phyloP scores from a whole-genome alignment of 2,888 invertebrate species.

The Dromius quadrimaculatus region DNA sequence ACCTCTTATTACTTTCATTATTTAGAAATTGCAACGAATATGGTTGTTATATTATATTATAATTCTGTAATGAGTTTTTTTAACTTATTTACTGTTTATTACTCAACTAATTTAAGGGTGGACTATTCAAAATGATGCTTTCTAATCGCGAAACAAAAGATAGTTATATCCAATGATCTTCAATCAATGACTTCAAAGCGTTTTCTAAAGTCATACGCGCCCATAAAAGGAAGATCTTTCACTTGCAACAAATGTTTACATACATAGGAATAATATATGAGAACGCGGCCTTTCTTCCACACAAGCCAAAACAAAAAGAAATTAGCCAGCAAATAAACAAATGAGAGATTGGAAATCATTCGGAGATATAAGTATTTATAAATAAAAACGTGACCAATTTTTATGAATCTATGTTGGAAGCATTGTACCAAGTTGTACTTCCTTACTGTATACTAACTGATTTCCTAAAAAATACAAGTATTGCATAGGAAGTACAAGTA shows the following conservation, averaged over 20 bases:
- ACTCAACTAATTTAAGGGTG: too few species aligned
- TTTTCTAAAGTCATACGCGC: slow-evolving; percentile 37
- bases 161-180: slow-evolving; percentile 24
- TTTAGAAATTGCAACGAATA: slow-evolving; percentile 46
- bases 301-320: slow-evolving; percentile 24
- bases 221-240: slow-evolving; percentile 50
- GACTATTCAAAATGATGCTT: too few species aligned
- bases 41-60: slow-evolving; percentile 23
- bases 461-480: too few species aligned
- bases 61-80: slow-evolving; percentile 25
- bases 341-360: slow-evolving; percentile 3
- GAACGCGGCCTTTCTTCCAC: slow-evolving; percentile 22
- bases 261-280: slow-evolving; percentile 1
- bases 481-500: too few species aligned
- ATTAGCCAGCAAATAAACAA: background rate
- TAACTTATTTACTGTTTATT: slow-evolving; percentile 8
- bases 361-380: too few species aligned
- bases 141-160: too few species aligned
- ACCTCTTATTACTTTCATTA: slow-evolving; percentile 48
- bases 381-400: too few species aligned
- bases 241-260: slow-evolving; percentile 45
- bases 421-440: too few species aligned
- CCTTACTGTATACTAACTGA: too few species aligned
- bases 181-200: background rate
- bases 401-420: too few species aligned